phyloP scores from a whole-genome alignment of 2,888 invertebrate genomes.

The Caenorhabditis auriculariae region DNA sequence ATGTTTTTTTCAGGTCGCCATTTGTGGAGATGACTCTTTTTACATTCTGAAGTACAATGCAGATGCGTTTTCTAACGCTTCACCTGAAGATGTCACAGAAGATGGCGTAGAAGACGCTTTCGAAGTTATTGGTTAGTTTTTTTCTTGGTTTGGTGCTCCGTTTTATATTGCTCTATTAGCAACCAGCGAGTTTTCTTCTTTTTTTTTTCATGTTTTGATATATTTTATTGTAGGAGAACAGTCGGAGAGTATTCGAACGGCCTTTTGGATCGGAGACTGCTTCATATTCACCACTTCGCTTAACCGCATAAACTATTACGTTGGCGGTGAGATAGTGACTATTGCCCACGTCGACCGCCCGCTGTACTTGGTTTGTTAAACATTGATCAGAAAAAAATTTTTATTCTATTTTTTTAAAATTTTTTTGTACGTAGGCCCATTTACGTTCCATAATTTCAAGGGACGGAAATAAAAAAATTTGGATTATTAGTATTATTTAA shows the following conservation, averaged over 20 bases:
- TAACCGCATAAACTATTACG: conserved; percentile 96
- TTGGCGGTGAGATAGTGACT: conserved; percentile 97
- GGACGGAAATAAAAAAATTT: too few species aligned
- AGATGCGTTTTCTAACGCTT: conserved; percentile 77
- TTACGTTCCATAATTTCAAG: too few species aligned
- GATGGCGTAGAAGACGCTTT: conserved; percentile 95
- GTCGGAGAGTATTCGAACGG: conserved; percentile 55
- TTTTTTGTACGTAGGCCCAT: too few species aligned
- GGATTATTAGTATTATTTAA: too few species aligned
- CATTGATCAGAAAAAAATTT: neutral
- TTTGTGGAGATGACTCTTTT: conserved; percentile 92
- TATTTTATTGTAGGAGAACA: too few species aligned
- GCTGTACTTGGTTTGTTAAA: conserved; percentile 92
- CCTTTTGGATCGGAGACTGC: conserved; percentile 76
- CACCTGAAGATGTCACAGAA: conserved; percentile 78
- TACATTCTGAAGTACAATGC: conserved; percentile 87
- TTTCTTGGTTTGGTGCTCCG: neutral
- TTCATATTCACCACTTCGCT: conserved; percentile 98
- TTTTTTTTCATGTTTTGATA: too few species aligned
- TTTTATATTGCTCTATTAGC: too few species aligned
- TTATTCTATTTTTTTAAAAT: too few species aligned
- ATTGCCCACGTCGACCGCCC: conserved; percentile 93
- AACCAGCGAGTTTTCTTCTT: too few species aligned
- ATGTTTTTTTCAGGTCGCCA: conserved; percentile 70
- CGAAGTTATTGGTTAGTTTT: conserved; percentile 68